A percentile compares a stretch with the other conserved stretches of the same genome.
These are phyloP conservation scores for Varroa destructor DNA, from an alignment of 1,140 invertebrate genomes.

Conservation along the genomic window DNA sequence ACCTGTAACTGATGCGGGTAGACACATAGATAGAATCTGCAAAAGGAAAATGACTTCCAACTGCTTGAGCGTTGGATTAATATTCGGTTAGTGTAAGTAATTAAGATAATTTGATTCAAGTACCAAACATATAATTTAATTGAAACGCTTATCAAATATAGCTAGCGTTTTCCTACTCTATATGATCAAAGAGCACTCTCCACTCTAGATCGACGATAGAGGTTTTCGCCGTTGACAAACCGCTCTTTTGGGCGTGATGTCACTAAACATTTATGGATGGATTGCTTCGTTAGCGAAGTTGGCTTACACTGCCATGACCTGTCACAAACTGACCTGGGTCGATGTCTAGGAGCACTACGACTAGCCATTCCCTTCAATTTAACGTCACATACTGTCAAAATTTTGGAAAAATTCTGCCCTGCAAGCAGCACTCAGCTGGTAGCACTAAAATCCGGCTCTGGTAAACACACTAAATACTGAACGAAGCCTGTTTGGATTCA, in stretches of 20 bases:
- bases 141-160: background rate
- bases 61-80: too few species aligned
- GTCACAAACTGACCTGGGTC: background rate
- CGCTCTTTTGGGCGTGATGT: constrained; percentile 16
- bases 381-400: constrained; percentile 17
- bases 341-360: constrained; percentile 28
- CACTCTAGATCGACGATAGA: background rate
- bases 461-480: background rate
- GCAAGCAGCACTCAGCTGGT: constrained; percentile 2
- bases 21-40: too few species aligned
- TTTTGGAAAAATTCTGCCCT: background rate
- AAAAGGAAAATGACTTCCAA: too few species aligned
- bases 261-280: background rate
- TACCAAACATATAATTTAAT: too few species aligned
- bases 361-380: constrained; percentile 5
- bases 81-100: too few species aligned
- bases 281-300: background rate
- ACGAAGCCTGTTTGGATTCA: background rate
- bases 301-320: background rate
- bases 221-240: constrained; percentile 1
- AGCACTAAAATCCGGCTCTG: constrained; percentile 1
- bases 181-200: background rate
- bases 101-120: too few species aligned
- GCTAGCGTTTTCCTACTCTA: background rate
- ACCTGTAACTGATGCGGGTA: too few species aligned